These are phyloP conservation scores for Sylvia atricapilla DNA, from an alignment of 2,113 vertebrate species.

Conservation along the genomic window DNA sequence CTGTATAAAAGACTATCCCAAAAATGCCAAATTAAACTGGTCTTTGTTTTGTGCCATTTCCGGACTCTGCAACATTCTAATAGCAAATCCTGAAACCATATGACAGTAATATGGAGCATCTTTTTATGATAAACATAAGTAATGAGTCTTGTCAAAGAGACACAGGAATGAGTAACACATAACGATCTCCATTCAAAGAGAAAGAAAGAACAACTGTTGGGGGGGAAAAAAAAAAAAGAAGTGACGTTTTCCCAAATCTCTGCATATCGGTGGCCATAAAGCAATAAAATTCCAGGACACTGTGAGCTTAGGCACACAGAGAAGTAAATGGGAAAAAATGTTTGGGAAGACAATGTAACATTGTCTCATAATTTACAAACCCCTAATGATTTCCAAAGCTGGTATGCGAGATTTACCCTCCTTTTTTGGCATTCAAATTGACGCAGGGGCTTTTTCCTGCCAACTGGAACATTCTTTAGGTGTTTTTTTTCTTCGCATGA, in stretches of 20 bases:
- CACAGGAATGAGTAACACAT: conserved; percentile 25
- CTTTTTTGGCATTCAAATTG: conserved; percentile 51
- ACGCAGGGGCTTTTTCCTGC: conserved; percentile 61
- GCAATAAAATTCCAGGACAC: conserved; percentile 50
- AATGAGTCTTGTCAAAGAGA: conserved; percentile 48
- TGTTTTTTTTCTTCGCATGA: conserved; percentile 70
- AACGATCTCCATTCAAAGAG: conserved; percentile 42
- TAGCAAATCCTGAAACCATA: conserved; percentile 52
- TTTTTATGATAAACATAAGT: conserved; percentile 57
- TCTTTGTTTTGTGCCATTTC: conserved; percentile 62
- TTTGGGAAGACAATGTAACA: conserved; percentile 56
- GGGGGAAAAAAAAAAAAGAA: neutral
- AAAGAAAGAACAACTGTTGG: conserved; percentile 40
- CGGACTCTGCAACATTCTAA: conserved; percentile 26
- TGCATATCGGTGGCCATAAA: conserved; percentile 1
- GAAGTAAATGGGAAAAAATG: conserved; percentile 55
- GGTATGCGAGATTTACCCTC: conserved; percentile 56
- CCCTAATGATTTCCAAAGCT: conserved; percentile 66
- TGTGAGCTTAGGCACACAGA: conserved; percentile 49
- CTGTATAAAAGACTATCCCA: conserved; percentile 10
- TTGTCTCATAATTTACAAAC: conserved; percentile 70
- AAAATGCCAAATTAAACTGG: conserved; percentile 56
- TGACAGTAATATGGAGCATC: conserved; percentile 54
- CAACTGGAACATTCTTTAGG: conserved; percentile 78
- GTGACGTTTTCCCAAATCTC: neutral